These are phyloP conservation scores for Virgularia gustaviana DNA, from an alignment of 92 coral and sea anemone species.

Conservation along the genomic window DNA sequence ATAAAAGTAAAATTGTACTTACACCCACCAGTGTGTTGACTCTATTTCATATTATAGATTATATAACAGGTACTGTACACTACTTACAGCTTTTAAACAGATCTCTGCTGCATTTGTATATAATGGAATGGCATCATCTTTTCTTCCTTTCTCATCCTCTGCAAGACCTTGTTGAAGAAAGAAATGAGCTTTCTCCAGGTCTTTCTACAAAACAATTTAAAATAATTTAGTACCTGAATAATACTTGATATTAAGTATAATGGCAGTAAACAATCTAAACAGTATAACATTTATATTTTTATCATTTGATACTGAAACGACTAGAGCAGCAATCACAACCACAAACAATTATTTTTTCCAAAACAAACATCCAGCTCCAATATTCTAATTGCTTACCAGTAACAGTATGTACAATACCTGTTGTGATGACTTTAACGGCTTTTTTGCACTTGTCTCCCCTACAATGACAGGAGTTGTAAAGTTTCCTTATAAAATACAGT, in stretches of 20 bases:
- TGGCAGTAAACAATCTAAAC: background rate
- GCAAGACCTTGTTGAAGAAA: constrained; percentile 76
- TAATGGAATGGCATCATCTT: constrained; percentile 72
- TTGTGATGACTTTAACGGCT: constrained; percentile 67
- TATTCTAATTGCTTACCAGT: background rate
- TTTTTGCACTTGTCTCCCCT: constrained; percentile 46
- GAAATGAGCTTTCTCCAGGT: constrained; percentile 81
- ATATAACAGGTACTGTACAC: too few relatives aligned
- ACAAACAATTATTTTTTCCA: background rate
- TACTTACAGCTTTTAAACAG: constrained; percentile 76
- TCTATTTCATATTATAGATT: too few relatives aligned
- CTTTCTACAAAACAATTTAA: constrained; percentile 53
- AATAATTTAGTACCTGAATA: background rate
- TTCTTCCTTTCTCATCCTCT: constrained; percentile 81
- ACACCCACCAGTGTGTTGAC: too few relatives aligned
- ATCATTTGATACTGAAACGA: background rate
- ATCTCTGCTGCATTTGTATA: constrained; percentile 90
- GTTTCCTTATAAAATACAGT: background rate
- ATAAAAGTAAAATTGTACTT: too few relatives aligned
- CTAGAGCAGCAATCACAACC: background rate
- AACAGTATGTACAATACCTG: too few relatives aligned
- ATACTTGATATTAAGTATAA: background rate
- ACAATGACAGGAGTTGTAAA: background rate
- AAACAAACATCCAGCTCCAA: background rate
- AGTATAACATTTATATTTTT: background rate